A percentile compares a stretch with the other conserved stretches of the same genome.
These are phyloP conservation scores for Onychomys arenicola DNA, from an alignment of 2,797 vertebrate genomes.

Conservation along the genomic window DNA sequence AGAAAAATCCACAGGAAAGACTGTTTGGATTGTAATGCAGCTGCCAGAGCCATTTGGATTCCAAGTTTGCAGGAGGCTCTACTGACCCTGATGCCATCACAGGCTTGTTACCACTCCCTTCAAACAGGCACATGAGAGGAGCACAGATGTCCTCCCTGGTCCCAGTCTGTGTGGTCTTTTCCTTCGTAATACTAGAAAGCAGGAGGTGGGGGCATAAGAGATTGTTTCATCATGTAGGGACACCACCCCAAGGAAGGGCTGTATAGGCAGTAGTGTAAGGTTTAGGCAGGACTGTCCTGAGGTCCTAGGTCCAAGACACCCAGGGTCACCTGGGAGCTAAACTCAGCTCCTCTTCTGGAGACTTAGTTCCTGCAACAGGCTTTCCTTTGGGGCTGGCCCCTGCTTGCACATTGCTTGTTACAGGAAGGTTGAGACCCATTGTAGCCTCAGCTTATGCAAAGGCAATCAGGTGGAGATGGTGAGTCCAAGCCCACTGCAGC, in stretches of 20 bases:
- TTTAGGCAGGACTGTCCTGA: neutral
- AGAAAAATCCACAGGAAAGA: conserved; percentile 82
- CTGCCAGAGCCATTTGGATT: conserved; percentile 70
- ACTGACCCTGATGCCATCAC: conserved; percentile 41
- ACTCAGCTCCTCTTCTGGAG: neutral
- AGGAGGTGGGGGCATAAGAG: neutral
- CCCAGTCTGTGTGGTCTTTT: neutral
- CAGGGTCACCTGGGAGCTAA: neutral
- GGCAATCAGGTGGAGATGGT: neutral
- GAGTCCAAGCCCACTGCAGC: fast-evolving
- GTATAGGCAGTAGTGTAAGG: neutral
- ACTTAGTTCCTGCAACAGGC: fast-evolving
- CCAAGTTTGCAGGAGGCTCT: conserved; percentile 53
- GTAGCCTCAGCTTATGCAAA: neutral
- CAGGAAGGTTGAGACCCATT: neutral
- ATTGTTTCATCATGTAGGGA: neutral
- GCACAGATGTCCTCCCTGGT: neutral
- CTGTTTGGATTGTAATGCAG: conserved; percentile 74
- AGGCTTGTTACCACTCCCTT: conserved; percentile 32
- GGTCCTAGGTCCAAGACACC: neutral
- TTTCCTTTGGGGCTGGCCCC: neutral
- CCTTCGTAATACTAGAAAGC: neutral
- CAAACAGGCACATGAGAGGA: neutral
- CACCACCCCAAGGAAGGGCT: neutral
- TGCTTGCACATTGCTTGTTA: neutral